phyloP scores from a whole-genome alignment of 2,113 vertebrate genomes.

The Pygoscelis adeliae region DNA sequence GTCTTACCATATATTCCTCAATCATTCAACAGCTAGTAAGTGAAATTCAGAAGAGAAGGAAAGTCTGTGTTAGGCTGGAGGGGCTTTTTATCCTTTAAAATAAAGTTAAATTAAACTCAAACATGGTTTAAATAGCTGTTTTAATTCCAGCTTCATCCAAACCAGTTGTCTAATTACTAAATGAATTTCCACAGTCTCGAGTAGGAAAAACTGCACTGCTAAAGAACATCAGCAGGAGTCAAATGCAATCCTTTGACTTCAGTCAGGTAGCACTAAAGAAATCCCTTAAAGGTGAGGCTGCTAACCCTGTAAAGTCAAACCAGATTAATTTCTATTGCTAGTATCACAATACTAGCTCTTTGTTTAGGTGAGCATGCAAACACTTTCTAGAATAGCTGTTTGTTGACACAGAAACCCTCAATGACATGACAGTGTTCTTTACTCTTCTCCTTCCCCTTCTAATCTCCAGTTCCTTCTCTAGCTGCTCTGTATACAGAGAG shows the following conservation, averaged over 20 bases:
- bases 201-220: background rate
- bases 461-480: background rate
- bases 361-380: background rate
- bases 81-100: background rate
- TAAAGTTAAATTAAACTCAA: background rate
- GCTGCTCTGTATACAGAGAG: background rate
- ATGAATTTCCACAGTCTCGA: background rate
- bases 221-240: background rate
- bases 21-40: background rate
- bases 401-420: background rate
- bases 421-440: background rate
- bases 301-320: background rate
- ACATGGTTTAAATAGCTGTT: background rate
- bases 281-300: background rate
- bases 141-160: background rate
- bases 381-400: background rate
- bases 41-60: background rate
- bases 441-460: background rate
- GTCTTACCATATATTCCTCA: background rate
- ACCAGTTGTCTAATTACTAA: background rate
- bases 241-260: background rate
- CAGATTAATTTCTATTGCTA: background rate
- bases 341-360: background rate
- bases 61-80: background rate
- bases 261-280: background rate